These are phyloP conservation scores for Barbus barbus DNA, from an alignment of 2,113 vertebrate genomes.

Conservation along the genomic window DNA sequence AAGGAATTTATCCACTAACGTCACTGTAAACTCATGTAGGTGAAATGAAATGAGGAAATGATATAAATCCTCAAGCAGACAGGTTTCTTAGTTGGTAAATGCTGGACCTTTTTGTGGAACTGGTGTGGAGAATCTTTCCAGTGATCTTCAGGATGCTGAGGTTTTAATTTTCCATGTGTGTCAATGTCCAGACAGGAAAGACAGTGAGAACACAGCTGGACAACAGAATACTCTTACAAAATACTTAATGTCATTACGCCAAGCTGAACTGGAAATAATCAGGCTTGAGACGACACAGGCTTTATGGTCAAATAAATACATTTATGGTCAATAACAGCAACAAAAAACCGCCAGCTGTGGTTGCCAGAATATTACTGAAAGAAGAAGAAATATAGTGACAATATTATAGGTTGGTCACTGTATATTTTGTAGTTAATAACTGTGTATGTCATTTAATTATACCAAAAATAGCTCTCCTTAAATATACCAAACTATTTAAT, in stretches of 20 bases:
- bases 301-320: not conserved
- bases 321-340: not conserved
- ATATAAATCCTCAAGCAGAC: conserved; percentile 2
- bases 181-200: not conserved
- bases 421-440: not conserved
- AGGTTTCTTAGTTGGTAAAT: not conserved
- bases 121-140: conserved; percentile 20
- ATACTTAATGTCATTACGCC: not conserved
- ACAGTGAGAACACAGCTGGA: not conserved
- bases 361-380: not conserved
- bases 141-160: conserved; percentile 2
- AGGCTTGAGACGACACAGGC: not conserved
- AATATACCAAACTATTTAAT: too few relatives aligned
- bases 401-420: not conserved
- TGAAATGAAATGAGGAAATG: conserved; percentile 7
- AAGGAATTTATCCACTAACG: not conserved
- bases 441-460: not conserved
- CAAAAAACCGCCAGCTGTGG: not conserved
- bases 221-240: not conserved
- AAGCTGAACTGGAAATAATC: not conserved
- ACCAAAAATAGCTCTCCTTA: too few relatives aligned
- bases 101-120: conserved; percentile 14
- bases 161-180: conserved; percentile 28
- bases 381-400: not conserved
- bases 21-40: not conserved